phyloP scores from a whole-genome alignment of 2,888 invertebrate genomes.

The Stenotaenia linearis region DNA sequence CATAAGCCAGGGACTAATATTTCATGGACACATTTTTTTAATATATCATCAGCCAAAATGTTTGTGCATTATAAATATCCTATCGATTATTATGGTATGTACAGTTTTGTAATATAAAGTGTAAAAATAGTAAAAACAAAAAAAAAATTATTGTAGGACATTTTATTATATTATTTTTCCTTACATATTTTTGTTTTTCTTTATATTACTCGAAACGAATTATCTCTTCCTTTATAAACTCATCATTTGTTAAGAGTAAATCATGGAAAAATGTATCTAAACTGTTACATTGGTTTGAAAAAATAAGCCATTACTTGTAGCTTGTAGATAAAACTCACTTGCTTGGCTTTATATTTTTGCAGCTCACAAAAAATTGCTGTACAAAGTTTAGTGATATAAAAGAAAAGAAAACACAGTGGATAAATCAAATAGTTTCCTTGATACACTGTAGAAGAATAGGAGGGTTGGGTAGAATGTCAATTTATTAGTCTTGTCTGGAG shows the following conservation, averaged over 20 bases:
- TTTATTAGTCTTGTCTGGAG: neutral
- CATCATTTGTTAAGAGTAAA: neutral
- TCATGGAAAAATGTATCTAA: neutral
- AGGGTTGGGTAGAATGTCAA: constrained; percentile 14
- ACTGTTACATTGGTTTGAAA: neutral
- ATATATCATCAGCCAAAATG: constrained; percentile 19
- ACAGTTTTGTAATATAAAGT: constrained; percentile 26
- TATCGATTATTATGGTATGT: constrained; percentile 12
- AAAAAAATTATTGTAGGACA: neutral
- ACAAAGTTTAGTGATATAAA: neutral
- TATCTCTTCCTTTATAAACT: neutral
- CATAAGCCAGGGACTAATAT: neutral
- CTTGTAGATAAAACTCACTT: neutral
- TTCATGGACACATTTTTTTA: constrained; percentile 15
- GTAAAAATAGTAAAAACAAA: neutral
- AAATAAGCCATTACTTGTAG: neutral
- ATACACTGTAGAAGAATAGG: too few species aligned
- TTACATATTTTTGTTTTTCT: neutral
- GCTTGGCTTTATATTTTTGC: constrained; percentile 22
- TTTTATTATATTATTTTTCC: neutral
- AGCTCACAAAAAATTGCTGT: constrained; percentile 17
- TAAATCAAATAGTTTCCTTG: too few species aligned
- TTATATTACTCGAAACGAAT: neutral
- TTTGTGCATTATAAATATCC: constrained; percentile 24
- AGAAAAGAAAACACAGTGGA: too few species aligned